phyloP scores from a whole-genome alignment of 2,888 invertebrate species.

The Tiliacea citrago region DNA sequence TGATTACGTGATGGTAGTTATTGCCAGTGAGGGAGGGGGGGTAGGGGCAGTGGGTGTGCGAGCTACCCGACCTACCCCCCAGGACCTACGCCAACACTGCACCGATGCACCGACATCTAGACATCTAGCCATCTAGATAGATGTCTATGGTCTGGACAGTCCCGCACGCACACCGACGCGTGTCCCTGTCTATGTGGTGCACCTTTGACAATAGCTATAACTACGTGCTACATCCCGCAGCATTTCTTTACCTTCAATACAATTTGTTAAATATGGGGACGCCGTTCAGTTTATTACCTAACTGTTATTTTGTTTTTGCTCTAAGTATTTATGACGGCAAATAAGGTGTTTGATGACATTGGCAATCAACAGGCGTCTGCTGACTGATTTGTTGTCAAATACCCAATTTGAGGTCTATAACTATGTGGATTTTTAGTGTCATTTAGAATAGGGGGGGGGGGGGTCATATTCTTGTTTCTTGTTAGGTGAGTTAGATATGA shows the following conservation, averaged over 20 bases:
- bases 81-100: conserved; percentile 88
- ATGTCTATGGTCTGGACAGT: conserved; percentile 74
- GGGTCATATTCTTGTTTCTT: no score
- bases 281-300: conserved; percentile 20
- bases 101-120: conserved; percentile 86
- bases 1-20: conserved; percentile 80
- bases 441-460: no score
- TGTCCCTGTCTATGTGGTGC: conserved; percentile 37
- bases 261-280: conserved; percentile 43
- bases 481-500: neutral
- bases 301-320: conserved; percentile 26
- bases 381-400: neutral
- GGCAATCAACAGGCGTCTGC: neutral
- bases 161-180: conserved; percentile 58
- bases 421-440: neutral
- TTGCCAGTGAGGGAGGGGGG: conserved; percentile 68
- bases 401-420: neutral
- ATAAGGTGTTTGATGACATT: neutral
- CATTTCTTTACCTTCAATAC: conserved; percentile 57
- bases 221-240: conserved; percentile 18
- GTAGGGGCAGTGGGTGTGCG: conserved; percentile 48
- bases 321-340: neutral
- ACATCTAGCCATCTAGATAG: conserved; percentile 68
- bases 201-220: conserved; percentile 55
- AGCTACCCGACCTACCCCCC: conserved; percentile 77